Conservation (phyloP, 2,113 vertebrate genomes). For the Choloepus hoffmanni region DNA sequence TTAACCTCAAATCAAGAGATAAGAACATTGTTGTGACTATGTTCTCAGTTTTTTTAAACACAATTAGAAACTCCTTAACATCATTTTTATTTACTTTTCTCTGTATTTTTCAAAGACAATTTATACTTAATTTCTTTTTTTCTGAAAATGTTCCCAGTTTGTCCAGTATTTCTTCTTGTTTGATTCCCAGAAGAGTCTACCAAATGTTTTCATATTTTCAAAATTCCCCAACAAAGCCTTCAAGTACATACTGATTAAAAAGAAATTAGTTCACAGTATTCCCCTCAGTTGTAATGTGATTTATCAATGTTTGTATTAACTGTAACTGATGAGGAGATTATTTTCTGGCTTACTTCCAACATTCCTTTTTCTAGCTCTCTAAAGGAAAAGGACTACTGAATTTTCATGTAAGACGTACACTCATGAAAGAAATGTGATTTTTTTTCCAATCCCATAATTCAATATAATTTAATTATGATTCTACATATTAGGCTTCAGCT, state of each 20-base stretch:
- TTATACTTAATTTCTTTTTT: conserved; percentile 53
- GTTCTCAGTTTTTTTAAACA: conserved; percentile 61
- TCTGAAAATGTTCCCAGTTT: conserved; percentile 7
- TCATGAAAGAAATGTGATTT: conserved; percentile 13
- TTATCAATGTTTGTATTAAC: conserved; percentile 75
- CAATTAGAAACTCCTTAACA: conserved; percentile 10
- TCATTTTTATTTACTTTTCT: conserved; percentile 37
- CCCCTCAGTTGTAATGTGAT: conserved; percentile 35
- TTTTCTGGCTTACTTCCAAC: conserved; percentile 67
- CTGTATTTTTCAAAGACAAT: conserved; percentile 33
- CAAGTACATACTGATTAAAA: conserved; percentile 59
- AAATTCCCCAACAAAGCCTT: conserved; percentile 58
- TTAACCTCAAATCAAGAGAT: conserved; percentile 48
- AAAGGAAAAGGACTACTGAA: conserved; percentile 61
- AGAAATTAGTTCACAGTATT: conserved; percentile 65
- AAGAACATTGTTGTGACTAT: neutral
- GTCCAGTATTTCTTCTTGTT: conserved; percentile 47
- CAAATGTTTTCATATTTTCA: conserved; percentile 56
- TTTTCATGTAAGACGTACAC: conserved; percentile 44
- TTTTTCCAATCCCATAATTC: conserved; percentile 20
- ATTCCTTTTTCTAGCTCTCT: conserved; percentile 30
- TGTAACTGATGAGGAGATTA: conserved; percentile 66
- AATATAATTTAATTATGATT: conserved; percentile 55
- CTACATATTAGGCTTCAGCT: neutral
- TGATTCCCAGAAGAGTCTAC: conserved; percentile 56